These are phyloP conservation scores for Candoia aspera DNA, from an alignment of 2,113 vertebrate species.

Conservation along the genomic window DNA sequence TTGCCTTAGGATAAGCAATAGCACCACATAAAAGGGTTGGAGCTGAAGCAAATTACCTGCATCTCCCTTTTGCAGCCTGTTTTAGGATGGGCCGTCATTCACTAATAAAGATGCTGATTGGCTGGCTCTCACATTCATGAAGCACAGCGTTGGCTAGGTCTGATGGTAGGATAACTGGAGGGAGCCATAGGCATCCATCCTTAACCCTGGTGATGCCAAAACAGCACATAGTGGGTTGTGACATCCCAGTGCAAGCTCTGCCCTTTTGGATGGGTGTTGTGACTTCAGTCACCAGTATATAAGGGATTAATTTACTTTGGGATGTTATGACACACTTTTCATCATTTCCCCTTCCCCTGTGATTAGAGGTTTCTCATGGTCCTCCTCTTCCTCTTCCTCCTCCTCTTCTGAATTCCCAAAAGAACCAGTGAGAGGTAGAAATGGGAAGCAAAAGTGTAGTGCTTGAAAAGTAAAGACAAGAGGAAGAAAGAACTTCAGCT, in stretches of 20 bases:
- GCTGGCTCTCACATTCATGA: not conserved
- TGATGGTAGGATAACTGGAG: not conserved
- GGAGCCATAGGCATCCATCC: not conserved
- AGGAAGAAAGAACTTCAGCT: not conserved
- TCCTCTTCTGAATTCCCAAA: not conserved
- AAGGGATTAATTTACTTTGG: not conserved
- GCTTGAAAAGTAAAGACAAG: not conserved
- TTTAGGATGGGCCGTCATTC: no score
- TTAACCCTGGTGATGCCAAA: not conserved
- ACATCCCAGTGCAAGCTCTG: not conserved
- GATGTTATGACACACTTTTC: not conserved
- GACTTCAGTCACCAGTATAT: not conserved
- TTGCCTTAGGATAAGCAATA: not conserved
- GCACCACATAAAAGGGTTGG: not conserved
- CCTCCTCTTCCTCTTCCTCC: no score
- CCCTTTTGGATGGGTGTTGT: not conserved
- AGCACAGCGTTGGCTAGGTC: not conserved
- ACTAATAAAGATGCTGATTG: no score
- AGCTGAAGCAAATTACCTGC: not conserved
- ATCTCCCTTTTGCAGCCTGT: not conserved
- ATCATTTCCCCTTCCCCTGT: not conserved
- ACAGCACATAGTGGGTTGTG: not conserved
- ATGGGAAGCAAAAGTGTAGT: not conserved
- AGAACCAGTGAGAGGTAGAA: not conserved
- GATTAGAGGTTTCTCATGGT: not conserved